Percentiles rank a stretch among this genome's conserved stretches.
Conservation (phyloP, 2,888 invertebrate species). For the Neoaliturus tenellus region DNA sequence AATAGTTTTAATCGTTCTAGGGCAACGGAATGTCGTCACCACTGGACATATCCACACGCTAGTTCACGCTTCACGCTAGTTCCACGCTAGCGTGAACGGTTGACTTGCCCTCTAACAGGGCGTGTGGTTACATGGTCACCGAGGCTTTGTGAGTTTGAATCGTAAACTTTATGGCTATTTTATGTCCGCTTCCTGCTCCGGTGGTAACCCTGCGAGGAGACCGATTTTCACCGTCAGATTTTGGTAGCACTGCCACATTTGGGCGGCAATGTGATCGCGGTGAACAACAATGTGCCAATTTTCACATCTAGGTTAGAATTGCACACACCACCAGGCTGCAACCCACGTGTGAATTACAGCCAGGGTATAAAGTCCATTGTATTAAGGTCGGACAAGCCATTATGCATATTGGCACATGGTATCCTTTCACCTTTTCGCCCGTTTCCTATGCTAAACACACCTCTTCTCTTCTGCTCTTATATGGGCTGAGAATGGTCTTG, state of each 20-base stretch:
- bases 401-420: slow-evolving; percentile 18
- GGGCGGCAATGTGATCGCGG: too few species aligned
- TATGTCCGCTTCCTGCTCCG: slow-evolving; percentile 5
- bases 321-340: not conserved
- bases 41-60: not conserved
- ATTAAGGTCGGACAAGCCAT: not conserved
- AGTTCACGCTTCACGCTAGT: not conserved
- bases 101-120: not conserved
- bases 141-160: slow-evolving; percentile 18
- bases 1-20: not conserved
- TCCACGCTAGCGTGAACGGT: slow-evolving; percentile 1
- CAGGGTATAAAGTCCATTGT: not conserved
- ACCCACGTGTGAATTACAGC: not conserved
- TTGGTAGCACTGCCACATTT: too few species aligned
- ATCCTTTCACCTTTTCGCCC: slow-evolving; percentile 11
- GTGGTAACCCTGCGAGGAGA: not conserved
- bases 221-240: not conserved
- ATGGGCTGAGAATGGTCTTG: not conserved
- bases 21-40: not conserved
- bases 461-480: not conserved
- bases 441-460: slow-evolving; percentile 16
- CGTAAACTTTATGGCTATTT: slow-evolving; percentile 31
- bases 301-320: not conserved
- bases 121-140: slow-evolving; percentile 10
- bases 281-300: not conserved